These are phyloP conservation scores for Acholoe squamosa DNA, from an alignment of 2,888 invertebrate species.

Conservation along the genomic window DNA sequence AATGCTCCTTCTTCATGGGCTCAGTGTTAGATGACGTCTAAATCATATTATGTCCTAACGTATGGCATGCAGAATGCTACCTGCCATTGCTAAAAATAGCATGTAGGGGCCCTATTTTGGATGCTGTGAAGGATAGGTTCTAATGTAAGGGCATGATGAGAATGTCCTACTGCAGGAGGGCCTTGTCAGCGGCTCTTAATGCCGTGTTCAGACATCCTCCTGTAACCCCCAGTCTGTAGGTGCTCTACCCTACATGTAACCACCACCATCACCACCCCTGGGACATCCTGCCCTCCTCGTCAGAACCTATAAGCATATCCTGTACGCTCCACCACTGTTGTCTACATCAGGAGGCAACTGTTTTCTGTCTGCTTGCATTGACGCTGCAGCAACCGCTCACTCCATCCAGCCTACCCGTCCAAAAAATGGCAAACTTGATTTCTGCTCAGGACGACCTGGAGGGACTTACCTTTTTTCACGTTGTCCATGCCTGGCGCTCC, in stretches of 20 bases:
- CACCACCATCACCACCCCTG: no score
- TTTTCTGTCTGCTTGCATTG: neutral
- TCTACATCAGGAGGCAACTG: neutral
- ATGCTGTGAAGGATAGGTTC: no score
- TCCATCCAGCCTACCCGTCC: neutral
- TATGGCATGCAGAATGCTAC: no score
- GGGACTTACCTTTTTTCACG: neutral
- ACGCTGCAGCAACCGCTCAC: neutral
- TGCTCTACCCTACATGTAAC: neutral
- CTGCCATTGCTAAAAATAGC: no score
- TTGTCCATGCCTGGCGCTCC: neutral
- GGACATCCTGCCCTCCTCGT: neutral
- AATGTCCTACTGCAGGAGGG: no score
- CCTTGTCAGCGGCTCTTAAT: neutral
- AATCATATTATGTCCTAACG: no score
- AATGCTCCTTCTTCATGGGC: no score
- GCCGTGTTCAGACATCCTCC: slow-evolving; percentile 6
- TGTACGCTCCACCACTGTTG: neutral
- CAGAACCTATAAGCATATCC: neutral
- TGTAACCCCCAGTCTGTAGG: neutral
- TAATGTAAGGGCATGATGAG: no score
- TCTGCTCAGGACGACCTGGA: neutral
- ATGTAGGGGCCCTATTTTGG: no score
- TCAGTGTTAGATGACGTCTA: no score
- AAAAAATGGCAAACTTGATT: slow-evolving; percentile 27